A percentile compares a stretch with the other conserved stretches of the same genome.
Conservation (phyloP, 2,113 vertebrate species). For the Colistium nudipinnis region DNA sequence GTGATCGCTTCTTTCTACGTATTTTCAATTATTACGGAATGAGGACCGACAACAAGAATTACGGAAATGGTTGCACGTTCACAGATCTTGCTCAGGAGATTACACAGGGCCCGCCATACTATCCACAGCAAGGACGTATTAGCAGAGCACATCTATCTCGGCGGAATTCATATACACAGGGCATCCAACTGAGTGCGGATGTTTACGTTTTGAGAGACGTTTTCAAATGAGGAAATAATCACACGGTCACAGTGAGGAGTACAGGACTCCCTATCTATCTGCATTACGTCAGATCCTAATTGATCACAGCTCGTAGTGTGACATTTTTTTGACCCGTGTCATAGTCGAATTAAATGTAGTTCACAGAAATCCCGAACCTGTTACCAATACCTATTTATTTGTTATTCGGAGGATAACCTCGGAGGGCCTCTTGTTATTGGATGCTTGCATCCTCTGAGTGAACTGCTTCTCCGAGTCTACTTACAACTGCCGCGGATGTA, state of each 20-base stretch:
- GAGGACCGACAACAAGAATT: neutral
- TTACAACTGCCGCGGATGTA: slow-evolving; percentile 35
- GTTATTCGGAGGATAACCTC: neutral
- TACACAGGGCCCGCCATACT: neutral
- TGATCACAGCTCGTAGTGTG: neutral
- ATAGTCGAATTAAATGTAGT: neutral
- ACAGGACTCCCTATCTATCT: neutral
- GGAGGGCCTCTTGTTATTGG: neutral
- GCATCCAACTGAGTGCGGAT: neutral
- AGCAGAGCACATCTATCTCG: neutral
- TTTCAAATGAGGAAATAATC: neutral
- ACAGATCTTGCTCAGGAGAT: neutral
- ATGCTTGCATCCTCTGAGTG: neutral
- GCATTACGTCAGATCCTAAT: neutral
- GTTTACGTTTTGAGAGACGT: neutral
- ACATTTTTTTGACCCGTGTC: neutral
- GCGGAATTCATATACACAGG: neutral
- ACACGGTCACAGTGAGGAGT: neutral
- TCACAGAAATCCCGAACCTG: neutral
- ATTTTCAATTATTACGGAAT: slow-evolving; percentile 1
- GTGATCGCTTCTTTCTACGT: neutral
- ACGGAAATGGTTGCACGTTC: neutral
- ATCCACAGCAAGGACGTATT: neutral
- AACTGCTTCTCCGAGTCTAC: slow-evolving; percentile 14
- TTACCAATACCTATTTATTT: neutral